Percentiles rank a stretch among this genome's conserved stretches.
Evolutionary conservation across 2,113 vertebrate genomes (phyloP).

Genomic region (Nesogale talazaci): DNA sequence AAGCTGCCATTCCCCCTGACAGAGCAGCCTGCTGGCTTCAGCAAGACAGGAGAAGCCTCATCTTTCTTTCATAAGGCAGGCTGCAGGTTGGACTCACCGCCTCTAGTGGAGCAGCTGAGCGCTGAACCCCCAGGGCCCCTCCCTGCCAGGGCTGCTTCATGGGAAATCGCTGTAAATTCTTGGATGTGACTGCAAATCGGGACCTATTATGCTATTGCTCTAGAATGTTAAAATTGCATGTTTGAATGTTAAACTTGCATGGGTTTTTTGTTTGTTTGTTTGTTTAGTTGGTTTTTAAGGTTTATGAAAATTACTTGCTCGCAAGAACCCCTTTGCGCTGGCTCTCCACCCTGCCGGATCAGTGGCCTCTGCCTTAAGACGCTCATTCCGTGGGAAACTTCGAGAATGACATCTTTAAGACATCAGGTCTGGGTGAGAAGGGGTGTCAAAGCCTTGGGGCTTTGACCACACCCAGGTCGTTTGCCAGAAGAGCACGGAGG

Average conservation of each 20-base stretch:
- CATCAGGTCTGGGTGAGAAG: slow-evolving; percentile 24
- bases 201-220: slow-evolving; percentile 13
- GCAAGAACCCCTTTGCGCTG: background rate
- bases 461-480: slow-evolving; percentile 39
- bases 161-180: slow-evolving; percentile 52
- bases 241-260: background rate
- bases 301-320: background rate
- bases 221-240: background rate
- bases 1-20: background rate
- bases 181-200: slow-evolving; percentile 14
- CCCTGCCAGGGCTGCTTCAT: background rate
- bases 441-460: slow-evolving; percentile 42
- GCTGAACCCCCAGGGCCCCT: too few species aligned
- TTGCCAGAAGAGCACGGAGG: slow-evolving; percentile 58
- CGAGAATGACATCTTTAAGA: slow-evolving; percentile 53
- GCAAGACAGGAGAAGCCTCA: background rate
- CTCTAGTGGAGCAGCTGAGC: too few species aligned
- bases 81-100: too few species aligned
- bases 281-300: too few species aligned
- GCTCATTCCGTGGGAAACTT: slow-evolving; percentile 26
- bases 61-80: too few species aligned
- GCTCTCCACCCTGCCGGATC: slow-evolving; percentile 26
- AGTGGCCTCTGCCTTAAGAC: background rate
- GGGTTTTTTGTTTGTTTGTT: too few species aligned
- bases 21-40: background rate